These are phyloP conservation scores for Mycogona germanica DNA, from an alignment of 2,888 invertebrate species.

Conservation along the genomic window DNA sequence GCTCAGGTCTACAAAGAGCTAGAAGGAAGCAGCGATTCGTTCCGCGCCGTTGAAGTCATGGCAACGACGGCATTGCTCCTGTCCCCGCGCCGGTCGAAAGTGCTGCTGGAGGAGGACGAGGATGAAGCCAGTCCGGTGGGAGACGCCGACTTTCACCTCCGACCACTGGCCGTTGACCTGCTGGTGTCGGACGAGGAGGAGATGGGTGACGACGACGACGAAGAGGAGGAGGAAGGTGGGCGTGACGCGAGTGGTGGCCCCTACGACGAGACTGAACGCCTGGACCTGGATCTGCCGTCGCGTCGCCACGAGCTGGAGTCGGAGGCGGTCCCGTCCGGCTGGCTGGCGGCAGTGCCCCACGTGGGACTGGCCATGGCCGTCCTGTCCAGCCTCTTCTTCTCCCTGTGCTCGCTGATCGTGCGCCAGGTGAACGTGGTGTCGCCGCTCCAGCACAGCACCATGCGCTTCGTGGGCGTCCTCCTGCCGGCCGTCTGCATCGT, in stretches of 20 bases:
- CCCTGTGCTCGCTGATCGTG: conserved; percentile 80
- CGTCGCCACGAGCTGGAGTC: background rate
- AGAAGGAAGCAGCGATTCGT: no score
- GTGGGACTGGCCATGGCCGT: conserved; percentile 72
- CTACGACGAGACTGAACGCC: background rate
- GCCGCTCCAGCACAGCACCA: conserved; percentile 78
- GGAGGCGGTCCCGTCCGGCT: background rate
- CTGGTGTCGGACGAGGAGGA: background rate
- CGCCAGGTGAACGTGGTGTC: conserved; percentile 67
- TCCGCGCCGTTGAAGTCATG: no score
- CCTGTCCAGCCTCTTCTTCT: conserved; percentile 77
- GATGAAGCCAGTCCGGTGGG: no score
- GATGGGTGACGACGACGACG: conserved; percentile 3
- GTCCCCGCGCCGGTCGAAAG: no score
- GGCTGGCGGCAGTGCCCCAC: conserved; percentile 43
- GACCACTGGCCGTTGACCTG: no score
- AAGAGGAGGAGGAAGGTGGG: background rate
- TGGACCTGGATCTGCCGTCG: background rate
- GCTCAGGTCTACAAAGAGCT: no score
- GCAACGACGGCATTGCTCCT: no score
- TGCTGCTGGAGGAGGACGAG: no score
- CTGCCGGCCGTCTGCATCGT: conserved; percentile 76
- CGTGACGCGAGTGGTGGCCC: background rate
- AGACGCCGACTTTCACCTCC: no score
- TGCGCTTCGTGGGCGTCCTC: conserved; percentile 73